Percentiles rank a stretch among this genome's conserved stretches.
Evolutionary conservation across 2,113 vertebrate genomes (phyloP).

Genomic region (Lichenostomus cassidix): DNA sequence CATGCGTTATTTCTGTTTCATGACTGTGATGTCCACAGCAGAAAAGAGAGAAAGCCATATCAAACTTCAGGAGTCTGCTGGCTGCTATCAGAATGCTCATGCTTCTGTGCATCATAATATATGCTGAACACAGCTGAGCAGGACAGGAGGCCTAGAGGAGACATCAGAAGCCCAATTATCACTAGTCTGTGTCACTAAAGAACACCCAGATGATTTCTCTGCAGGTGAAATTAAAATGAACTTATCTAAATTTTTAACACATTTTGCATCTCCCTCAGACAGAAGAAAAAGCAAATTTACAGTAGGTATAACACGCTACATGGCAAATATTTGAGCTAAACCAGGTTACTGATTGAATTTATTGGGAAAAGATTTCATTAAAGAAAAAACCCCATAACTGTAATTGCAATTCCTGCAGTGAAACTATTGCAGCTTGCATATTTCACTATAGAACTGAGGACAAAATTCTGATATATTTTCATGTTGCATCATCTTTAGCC

Average conservation of each 20-base stretch:
- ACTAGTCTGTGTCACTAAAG: not conserved
- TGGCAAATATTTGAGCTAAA: constrained; percentile 19
- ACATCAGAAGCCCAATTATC: not conserved
- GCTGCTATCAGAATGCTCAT: not conserved
- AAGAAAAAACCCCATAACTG: not conserved
- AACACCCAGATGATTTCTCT: not conserved
- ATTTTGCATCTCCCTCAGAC: not conserved
- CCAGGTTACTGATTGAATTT: not conserved
- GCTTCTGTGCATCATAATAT: not conserved
- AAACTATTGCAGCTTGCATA: not conserved
- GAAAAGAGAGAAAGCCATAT: not conserved
- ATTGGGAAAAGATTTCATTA: not conserved
- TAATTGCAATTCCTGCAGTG: not conserved
- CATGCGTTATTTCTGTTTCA: not conserved
- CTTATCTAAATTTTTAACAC: not conserved
- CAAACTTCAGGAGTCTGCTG: not conserved
- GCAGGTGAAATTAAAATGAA: constrained; percentile 1
- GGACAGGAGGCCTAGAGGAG: not conserved
- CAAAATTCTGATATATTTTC: not conserved
- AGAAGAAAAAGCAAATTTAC: constrained; percentile 19
- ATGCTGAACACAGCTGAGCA: not conserved
- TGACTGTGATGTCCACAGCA: not conserved
- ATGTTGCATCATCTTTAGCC: not conserved
- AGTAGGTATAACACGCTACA: not conserved
- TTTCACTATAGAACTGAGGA: not conserved